A percentile compares a stretch with the other conserved stretches of the same genome.
Evolutionary conservation across 2,888 invertebrate genomes (phyloP).

Genomic region (Drosophila hamatofila): DNA sequence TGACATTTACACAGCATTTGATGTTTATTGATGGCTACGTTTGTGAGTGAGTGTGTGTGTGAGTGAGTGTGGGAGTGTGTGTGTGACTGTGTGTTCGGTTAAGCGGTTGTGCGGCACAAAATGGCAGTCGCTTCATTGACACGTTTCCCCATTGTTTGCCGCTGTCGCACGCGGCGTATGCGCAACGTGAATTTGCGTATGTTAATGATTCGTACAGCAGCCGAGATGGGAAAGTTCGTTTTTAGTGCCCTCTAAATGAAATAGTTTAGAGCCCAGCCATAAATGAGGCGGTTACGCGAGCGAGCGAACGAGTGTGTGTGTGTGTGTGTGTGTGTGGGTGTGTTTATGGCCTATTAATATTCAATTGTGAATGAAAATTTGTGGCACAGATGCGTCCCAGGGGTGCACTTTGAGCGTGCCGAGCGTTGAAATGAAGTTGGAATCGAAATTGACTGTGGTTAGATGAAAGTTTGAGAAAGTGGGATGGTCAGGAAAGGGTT

Average conservation of each 20-base stretch:
- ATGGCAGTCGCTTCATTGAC: conserved; percentile 54
- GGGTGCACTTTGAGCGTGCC: conserved; percentile 37
- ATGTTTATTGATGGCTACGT: conserved; percentile 59
- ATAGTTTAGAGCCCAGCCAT: conserved; percentile 52
- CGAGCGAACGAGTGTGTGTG: background rate
- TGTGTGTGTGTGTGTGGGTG: conserved; percentile 16
- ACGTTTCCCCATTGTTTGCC: conserved; percentile 45
- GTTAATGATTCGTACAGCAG: conserved; percentile 62
- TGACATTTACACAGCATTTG: conserved; percentile 71
- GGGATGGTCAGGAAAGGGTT: background rate
- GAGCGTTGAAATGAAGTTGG: conserved; percentile 43
- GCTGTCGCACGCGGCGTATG: conserved; percentile 62
- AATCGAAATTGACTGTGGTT: conserved; percentile 28
- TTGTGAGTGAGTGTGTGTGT: conserved; percentile 11
- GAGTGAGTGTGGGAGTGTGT: conserved; percentile 14
- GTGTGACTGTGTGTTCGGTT: conserved; percentile 51
- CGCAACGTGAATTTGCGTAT: conserved; percentile 51
- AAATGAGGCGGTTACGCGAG: conserved; percentile 49
- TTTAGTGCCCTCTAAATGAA: conserved; percentile 58
- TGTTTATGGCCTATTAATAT: conserved; percentile 69
- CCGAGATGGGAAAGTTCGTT: conserved; percentile 21
- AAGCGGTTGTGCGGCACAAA: conserved; percentile 61
- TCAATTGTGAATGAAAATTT: conserved; percentile 57
- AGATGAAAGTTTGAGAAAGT: conserved; percentile 11
- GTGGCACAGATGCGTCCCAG: conserved; percentile 40